Conservation (phyloP, 2,797 vertebrate genomes). For the Artibeus jamaicensis region DNA sequence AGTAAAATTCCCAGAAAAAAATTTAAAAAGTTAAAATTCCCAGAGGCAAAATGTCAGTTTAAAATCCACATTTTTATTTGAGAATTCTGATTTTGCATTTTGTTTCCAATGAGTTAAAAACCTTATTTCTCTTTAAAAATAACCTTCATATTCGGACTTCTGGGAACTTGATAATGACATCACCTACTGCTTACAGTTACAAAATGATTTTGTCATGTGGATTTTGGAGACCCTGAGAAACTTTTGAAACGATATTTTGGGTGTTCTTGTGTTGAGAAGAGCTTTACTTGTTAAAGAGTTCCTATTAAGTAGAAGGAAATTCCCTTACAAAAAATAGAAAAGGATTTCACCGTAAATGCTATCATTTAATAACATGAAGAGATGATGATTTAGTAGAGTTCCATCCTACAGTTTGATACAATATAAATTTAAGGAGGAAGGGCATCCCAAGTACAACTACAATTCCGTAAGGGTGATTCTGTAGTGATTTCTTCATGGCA, state of each 20-base stretch:
- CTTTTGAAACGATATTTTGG: neutral
- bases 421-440: neutral
- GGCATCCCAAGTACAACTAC: neutral
- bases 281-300: neutral
- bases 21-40: too few species aligned
- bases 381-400: neutral
- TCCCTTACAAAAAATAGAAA: neutral
- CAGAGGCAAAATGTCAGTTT: neutral
- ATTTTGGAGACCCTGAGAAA: neutral
- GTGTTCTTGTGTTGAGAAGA: neutral
- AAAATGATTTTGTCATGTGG: neutral
- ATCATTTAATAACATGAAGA: neutral
- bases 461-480: neutral
- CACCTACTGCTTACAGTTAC: neutral
- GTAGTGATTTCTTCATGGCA: neutral
- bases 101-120: slow-evolving; percentile 12
- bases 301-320: neutral
- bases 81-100: neutral
- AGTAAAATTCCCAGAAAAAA: neutral
- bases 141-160: neutral
- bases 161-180: neutral
- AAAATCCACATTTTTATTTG: neutral
- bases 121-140: neutral
- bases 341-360: neutral
- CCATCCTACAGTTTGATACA: neutral